Evolutionary conservation across 2,797 vertebrate genomes (phyloP).

Genomic region (Pseudomugil tenellus): DNA sequence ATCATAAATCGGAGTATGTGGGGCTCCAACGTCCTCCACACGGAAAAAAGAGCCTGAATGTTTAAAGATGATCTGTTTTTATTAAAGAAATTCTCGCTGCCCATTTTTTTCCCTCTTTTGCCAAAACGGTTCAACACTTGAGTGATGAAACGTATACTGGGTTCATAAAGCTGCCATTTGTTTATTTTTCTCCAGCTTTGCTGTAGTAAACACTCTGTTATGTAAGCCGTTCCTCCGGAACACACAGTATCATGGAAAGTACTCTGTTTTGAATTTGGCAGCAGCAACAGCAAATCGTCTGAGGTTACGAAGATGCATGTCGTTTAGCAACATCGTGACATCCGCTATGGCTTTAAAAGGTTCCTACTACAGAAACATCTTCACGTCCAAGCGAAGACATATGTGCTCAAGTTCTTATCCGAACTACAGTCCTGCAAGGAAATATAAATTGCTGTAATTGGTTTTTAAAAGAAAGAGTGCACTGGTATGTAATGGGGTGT

Average conservation of each 20-base stretch:
- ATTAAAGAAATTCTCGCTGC: no score
- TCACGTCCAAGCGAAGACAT: not conserved
- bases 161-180: slow-evolving; percentile 46
- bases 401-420: not conserved
- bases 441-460: not conserved
- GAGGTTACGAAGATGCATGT: slow-evolving; percentile 31
- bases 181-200: slow-evolving; percentile 40
- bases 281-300: slow-evolving; percentile 39
- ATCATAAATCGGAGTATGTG: slow-evolving; percentile 8
- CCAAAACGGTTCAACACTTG: slow-evolving; percentile 6
- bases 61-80: not conserved
- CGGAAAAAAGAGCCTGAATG: slow-evolving; percentile 5
- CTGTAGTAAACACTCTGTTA: slow-evolving; percentile 56
- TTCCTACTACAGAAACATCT: slow-evolving; percentile 23
- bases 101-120: not conserved
- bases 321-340: slow-evolving; percentile 35
- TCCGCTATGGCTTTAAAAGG: slow-evolving; percentile 10
- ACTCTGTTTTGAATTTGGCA: slow-evolving; percentile 48
- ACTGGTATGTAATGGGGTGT: not conserved
- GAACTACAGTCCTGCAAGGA: not conserved
- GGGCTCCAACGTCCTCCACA: slow-evolving; percentile 30
- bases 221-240: slow-evolving; percentile 51
- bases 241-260: slow-evolving; percentile 52
- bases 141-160: slow-evolving; percentile 32
- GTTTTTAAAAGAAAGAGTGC: not conserved